Evolutionary conservation across 2,113 vertebrate species (phyloP), one percentile per base, ranked within the genome.

Genomic region (Silurus asotus): DNA sequence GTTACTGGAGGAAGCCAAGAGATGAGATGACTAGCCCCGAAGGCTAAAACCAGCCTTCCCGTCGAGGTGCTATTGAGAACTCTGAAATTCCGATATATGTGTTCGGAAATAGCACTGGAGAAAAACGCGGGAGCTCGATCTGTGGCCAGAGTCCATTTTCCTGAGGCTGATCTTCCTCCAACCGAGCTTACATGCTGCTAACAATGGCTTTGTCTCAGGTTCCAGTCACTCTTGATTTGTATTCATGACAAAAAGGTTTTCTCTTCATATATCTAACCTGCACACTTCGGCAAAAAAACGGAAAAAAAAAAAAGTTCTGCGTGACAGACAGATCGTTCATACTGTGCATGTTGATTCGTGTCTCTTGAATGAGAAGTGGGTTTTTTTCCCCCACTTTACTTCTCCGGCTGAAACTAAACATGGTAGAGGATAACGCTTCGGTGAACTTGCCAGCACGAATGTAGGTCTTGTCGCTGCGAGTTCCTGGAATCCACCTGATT

Each of bases 31-130:
- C 93, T 92, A 92, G 91, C 88, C 92, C 92, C 69, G 86, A 82
- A 89, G 91, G 92, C 91, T 91, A 91, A 92, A 90, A 91, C 90
- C 88, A 90, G 91, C 90, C 93, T 93, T 86, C 93, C 93, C 92
- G 92, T 92, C 91, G 92, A 88, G 88, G 93, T 91, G 93, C 93
- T 92, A 94, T 94, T 91, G 94, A 92, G 93, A 93, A 94, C 92
- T 91, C 67, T 92, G 89, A 90, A 91, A 93, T 94, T 94, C 92
- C 93, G 89, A 93, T 92, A 93, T 89, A 87, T 91, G 91, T 82
- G 90, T 91, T 93, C 91, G 72, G 92, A 94, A 95, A 94, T 93
- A 94, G 92, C 92, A 90, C 86, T 59, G 90, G 90, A 92, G 91
- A 89, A 88, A 91, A 81, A 87, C 86, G 85, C 4, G 23, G 86